Percentiles rank a stretch among this genome's conserved stretches.
These are phyloP conservation scores for Drosophila sproati DNA, from an alignment of 1,140 invertebrate genomes.

Conservation along the genomic window DNA sequence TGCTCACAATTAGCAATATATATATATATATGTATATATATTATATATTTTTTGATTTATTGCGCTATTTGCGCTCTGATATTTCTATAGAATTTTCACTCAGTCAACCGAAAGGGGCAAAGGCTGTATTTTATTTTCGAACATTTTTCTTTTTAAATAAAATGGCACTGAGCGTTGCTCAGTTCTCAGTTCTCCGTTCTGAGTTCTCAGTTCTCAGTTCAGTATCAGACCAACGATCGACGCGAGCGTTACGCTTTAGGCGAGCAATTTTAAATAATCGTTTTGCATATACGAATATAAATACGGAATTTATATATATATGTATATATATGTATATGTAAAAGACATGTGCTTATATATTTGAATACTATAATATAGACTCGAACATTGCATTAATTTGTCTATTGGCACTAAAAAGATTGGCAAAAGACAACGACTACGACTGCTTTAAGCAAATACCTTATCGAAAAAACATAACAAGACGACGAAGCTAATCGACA, in stretches of 20 bases:
- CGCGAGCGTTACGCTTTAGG: constrained; percentile 67
- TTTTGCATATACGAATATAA: constrained; percentile 28
- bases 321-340: constrained; percentile 13
- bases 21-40: constrained; percentile 4
- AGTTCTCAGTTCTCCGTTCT: constrained; percentile 52
- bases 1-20: neutral
- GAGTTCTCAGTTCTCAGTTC: constrained; percentile 56
- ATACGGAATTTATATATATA: constrained; percentile 33
- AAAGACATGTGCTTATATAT: constrained; percentile 1
- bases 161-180: constrained; percentile 53
- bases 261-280: constrained; percentile 43
- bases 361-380: constrained; percentile 13
- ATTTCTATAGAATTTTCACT: constrained; percentile 35
- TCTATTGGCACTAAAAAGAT: constrained; percentile 39
- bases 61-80: constrained; percentile 48
- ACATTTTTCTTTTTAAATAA: constrained; percentile 61
- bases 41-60: constrained; percentile 68
- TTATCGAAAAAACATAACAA: constrained; percentile 13
- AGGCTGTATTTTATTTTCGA: constrained; percentile 64
- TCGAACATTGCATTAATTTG: constrained; percentile 43
- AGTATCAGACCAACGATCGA: constrained; percentile 70
- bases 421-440: constrained; percentile 54
- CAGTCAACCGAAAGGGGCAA: constrained; percentile 1
- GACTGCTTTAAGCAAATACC: constrained; percentile 47
- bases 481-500: constrained; percentile 15